Evolutionary conservation across 2,113 vertebrate species (phyloP).

Genomic region (Alethe castanea): DNA sequence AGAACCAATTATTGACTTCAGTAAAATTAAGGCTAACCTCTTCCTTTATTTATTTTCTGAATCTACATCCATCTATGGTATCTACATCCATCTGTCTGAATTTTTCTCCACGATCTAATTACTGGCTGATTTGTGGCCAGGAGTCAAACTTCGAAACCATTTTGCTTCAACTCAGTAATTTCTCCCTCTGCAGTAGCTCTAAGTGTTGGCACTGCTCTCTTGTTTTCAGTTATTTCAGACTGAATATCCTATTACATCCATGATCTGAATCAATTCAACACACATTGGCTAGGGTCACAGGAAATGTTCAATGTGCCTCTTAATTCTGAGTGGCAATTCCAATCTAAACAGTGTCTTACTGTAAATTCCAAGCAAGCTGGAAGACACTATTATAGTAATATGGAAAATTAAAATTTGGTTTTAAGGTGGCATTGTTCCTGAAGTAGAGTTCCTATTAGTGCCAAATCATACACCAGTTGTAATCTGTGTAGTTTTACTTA

Average conservation of each 20-base stretch:
- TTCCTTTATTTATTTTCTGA: not conserved
- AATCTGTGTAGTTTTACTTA: not conserved
- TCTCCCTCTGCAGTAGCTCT: not conserved
- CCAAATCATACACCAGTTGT: not conserved
- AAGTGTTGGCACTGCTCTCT: not conserved
- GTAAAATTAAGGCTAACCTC: not conserved
- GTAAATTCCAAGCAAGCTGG: not conserved
- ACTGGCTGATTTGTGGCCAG: not conserved
- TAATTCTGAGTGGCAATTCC: not conserved
- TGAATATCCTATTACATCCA: not conserved
- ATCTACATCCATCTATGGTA: not conserved
- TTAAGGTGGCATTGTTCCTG: constrained; percentile 23
- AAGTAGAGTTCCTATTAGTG: not conserved
- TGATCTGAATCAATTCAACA: not conserved
- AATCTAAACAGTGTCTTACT: not conserved
- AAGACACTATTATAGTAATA: not conserved
- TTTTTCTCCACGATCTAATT: not conserved
- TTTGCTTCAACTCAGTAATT: not conserved
- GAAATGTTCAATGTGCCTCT: not conserved
- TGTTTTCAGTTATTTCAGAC: not conserved
- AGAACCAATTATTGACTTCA: not conserved
- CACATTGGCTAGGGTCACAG: not conserved
- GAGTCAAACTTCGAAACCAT: not conserved
- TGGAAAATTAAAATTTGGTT: not conserved
- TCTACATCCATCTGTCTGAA: not conserved